Evolutionary conservation across 2,113 vertebrate species (phyloP).

Genomic region (Lasiurus borealis): DNA sequence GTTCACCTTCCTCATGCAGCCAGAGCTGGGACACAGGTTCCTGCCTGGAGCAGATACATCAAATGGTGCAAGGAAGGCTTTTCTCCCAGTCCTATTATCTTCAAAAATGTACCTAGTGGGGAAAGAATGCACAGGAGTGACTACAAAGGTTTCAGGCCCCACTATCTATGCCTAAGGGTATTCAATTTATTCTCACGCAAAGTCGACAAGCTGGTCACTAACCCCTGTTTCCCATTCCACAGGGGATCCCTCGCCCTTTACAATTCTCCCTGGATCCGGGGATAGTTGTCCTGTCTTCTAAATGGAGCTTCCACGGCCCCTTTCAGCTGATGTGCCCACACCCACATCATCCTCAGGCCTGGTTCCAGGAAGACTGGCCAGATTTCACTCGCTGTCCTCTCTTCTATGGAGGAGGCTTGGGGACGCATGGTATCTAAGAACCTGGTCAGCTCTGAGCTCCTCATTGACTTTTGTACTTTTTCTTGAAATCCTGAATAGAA

Average conservation of each 20-base stretch:
- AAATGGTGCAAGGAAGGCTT: background rate
- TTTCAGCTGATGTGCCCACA: background rate
- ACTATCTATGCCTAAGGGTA: background rate
- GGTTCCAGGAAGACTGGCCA: background rate
- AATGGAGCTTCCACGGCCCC: background rate
- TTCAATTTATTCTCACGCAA: accelerated
- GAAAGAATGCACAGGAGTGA: too few relatives aligned
- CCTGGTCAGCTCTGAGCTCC: background rate
- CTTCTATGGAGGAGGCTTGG: accelerated
- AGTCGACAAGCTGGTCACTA: background rate
- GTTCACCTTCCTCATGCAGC: accelerated
- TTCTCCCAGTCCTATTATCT: background rate
- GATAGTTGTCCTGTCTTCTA: background rate
- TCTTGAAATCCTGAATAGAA: background rate
- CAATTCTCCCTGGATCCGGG: accelerated
- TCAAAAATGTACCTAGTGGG: accelerated
- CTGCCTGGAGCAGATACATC: background rate
- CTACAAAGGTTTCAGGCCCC: background rate
- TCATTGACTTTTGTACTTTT: too few relatives aligned
- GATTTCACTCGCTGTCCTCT: accelerated
- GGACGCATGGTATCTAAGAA: accelerated
- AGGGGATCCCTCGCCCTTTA: accelerated
- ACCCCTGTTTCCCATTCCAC: background rate
- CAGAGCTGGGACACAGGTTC: background rate
- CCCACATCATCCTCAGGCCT: background rate